Evolutionary conservation across 2,113 vertebrate genomes (phyloP).

Genomic region (Apteryx mantelli): DNA sequence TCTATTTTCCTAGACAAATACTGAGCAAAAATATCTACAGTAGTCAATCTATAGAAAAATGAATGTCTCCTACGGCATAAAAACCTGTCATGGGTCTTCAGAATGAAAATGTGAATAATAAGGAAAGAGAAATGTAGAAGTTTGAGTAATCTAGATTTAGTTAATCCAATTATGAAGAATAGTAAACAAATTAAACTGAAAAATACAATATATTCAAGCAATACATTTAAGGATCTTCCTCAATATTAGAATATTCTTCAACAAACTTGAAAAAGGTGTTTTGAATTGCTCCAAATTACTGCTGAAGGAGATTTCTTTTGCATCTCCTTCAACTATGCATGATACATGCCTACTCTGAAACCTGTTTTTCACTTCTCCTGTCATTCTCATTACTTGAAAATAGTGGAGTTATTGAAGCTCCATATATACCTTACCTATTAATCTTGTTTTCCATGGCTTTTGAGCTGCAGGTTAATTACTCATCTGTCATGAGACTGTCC

Average conservation of each 20-base stretch:
- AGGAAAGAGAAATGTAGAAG: not conserved
- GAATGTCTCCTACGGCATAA: not conserved
- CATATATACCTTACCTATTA: not conserved
- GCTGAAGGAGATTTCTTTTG: not conserved
- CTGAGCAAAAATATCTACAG: not conserved
- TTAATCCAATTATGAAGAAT: not conserved
- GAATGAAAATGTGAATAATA: not conserved
- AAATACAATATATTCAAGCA: not conserved
- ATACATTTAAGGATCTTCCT: not conserved
- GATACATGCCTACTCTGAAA: not conserved
- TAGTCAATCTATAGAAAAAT: not conserved
- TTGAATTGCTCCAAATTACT: not conserved
- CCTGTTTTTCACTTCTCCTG: not conserved
- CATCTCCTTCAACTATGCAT: rapidly evolving
- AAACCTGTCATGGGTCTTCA: not conserved
- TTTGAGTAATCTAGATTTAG: not conserved
- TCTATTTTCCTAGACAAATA: not conserved
- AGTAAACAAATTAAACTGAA: not conserved
- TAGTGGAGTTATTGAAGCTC: not conserved
- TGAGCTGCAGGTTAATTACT: not conserved
- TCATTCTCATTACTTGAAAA: not conserved
- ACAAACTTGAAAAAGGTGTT: not conserved
- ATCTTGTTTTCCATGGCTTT: not conserved
- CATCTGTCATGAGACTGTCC: not conserved
- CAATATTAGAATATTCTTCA: not conserved